Evolutionary conservation across 2,888 invertebrate species (phyloP).

Genomic region (Charanyca ferruginea): DNA sequence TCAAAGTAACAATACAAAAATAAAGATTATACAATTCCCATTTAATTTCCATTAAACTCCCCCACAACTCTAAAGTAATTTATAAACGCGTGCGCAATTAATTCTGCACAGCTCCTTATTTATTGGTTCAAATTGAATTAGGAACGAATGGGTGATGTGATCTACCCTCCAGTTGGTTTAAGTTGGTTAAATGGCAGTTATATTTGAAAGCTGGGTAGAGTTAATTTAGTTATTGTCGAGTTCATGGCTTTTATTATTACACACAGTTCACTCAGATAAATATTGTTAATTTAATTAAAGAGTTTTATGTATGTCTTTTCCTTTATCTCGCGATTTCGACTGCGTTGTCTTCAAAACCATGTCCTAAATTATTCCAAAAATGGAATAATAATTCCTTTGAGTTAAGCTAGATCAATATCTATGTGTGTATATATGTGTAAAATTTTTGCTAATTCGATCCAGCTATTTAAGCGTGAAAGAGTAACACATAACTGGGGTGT

Average conservation of each 20-base stretch:
- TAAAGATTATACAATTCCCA: conserved; percentile 18
- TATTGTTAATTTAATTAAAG: too few species aligned
- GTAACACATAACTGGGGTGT: too few species aligned
- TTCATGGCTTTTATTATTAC: neutral
- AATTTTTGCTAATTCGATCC: too few species aligned
- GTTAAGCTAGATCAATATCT: too few species aligned
- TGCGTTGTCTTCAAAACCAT: too few species aligned
- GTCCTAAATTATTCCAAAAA: too few species aligned
- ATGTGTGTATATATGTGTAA: too few species aligned
- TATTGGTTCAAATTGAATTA: conserved; percentile 65
- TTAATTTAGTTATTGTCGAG: conserved; percentile 20
- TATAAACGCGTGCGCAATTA: conserved; percentile 59
- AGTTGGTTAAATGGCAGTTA: conserved; percentile 25
- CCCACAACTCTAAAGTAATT: conserved; percentile 53
- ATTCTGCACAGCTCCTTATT: conserved; percentile 55
- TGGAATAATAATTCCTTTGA: too few species aligned
- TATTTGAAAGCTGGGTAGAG: conserved; percentile 12
- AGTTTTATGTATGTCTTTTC: too few species aligned
- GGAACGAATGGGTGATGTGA: conserved; percentile 60
- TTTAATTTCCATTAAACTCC: conserved; percentile 45
- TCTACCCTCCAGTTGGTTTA: conserved; percentile 50
- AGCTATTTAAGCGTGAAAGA: too few species aligned
- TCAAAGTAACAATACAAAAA: conserved; percentile 31
- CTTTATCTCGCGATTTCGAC: too few species aligned
- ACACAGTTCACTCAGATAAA: too few species aligned